Evolutionary conservation across 2,888 invertebrate species (phyloP).

Genomic region (Pardosa pseudoannulata): DNA sequence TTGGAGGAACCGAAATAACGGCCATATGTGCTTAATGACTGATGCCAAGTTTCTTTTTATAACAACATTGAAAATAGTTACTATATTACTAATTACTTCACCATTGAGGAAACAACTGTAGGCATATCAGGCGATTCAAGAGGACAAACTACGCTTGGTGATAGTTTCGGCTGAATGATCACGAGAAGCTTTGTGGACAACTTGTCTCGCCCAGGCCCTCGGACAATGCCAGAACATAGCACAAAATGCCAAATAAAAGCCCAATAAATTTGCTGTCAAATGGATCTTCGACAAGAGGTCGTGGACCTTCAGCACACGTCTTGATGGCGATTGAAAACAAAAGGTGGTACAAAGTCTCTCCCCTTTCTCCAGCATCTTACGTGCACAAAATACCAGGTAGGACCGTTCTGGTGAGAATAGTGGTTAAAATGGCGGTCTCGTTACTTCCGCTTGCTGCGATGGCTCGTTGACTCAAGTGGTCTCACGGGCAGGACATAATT

Average conservation of each 20-base stretch:
- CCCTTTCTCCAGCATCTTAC: constrained; percentile 9
- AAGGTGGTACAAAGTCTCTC: constrained; percentile 34
- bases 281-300: constrained; percentile 20
- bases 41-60: too few species aligned
- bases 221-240: constrained; percentile 23
- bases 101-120: too few species aligned
- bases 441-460: constrained; percentile 19
- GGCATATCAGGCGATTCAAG: too few species aligned
- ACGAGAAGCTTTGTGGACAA: constrained; percentile 17
- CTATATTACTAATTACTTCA: too few species aligned
- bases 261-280: constrained; percentile 18
- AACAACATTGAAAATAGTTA: too few species aligned
- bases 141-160: background rate
- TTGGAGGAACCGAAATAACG: too few species aligned
- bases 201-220: background rate
- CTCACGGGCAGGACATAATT: background rate
- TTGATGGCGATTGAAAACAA: constrained; percentile 23
- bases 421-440: background rate
- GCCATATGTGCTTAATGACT: too few species aligned
- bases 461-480: background rate
- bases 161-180: constrained; percentile 30
- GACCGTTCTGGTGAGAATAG: constrained; percentile 4
- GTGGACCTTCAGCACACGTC: constrained; percentile 20
- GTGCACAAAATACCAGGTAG: background rate
- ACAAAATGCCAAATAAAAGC: background rate